phyloP scores from a whole-genome alignment of 2,797 vertebrate species.

The Poliocrania exsul region DNA sequence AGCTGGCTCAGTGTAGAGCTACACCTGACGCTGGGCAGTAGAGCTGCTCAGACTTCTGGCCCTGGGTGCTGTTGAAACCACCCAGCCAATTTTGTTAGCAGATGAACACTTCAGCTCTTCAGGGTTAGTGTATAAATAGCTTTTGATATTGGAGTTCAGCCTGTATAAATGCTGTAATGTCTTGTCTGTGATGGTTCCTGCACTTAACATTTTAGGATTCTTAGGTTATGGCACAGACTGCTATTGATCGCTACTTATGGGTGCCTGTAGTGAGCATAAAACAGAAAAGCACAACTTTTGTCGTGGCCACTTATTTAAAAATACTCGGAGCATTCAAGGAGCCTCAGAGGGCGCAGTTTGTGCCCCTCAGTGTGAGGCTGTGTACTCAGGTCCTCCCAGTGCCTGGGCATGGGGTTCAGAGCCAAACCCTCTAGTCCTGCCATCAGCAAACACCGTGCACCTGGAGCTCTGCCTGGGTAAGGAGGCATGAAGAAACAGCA shows the following conservation, averaged over 20 bases:
- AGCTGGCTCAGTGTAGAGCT: background rate
- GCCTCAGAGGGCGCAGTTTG: background rate
- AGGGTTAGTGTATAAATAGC: constrained; percentile 50
- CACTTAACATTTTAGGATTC: constrained; percentile 58
- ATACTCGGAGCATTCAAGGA: background rate
- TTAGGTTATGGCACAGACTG: constrained; percentile 36
- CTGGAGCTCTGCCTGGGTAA: background rate
- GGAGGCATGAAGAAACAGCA: background rate
- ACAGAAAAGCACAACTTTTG: background rate
- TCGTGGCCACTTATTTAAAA: background rate
- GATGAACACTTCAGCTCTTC: background rate
- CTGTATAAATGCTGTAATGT: background rate
- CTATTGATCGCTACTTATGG: constrained; percentile 24
- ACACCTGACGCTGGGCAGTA: background rate
- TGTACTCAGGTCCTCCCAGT: accelerated
- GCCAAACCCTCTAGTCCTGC: background rate
- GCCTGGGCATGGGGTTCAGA: background rate
- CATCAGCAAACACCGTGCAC: accelerated
- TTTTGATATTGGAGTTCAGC: constrained; percentile 4
- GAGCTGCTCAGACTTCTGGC: background rate
- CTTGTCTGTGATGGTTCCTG: constrained; percentile 61
- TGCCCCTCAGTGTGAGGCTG: background rate
- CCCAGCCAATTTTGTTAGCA: background rate
- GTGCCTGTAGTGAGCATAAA: constrained; percentile 44
- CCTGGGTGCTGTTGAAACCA: background rate